These are phyloP conservation scores for Folsomia candida DNA, from an alignment of 2,888 invertebrate genomes.

Conservation along the genomic window DNA sequence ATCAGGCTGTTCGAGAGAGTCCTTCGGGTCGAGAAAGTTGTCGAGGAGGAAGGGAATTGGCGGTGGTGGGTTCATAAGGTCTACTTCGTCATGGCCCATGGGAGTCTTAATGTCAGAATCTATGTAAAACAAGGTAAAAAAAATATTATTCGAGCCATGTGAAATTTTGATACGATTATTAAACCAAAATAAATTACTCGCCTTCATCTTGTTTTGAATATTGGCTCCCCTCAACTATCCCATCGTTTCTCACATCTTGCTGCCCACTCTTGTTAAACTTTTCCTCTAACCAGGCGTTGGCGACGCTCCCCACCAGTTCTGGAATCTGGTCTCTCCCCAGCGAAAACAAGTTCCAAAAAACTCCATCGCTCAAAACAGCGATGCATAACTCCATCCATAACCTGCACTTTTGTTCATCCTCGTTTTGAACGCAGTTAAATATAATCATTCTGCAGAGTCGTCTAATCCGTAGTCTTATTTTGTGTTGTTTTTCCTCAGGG, in stretches of 20 bases:
- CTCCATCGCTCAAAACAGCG: constrained; percentile 47
- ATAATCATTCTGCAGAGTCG: constrained; percentile 37
- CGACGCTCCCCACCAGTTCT: too few relatives aligned
- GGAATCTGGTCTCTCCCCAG: constrained; percentile 44
- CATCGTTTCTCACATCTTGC: too few relatives aligned
- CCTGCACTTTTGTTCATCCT: constrained; percentile 43
- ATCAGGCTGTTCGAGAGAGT: constrained; percentile 45
- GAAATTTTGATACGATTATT: too few relatives aligned
- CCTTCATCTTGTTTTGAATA: too few relatives aligned
- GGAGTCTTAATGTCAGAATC: too few relatives aligned
- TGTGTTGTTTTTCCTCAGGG: constrained; percentile 13
- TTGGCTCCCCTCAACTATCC: too few relatives aligned
- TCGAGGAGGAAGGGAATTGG: constrained; percentile 41
- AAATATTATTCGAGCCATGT: too few relatives aligned
- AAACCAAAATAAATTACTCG: too few relatives aligned
- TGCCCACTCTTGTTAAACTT: too few relatives aligned
- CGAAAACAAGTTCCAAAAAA: constrained; percentile 46
- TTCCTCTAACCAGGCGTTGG: too few relatives aligned
- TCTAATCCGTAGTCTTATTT: constrained; percentile 31
- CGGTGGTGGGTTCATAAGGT: not conserved
- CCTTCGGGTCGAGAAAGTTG: constrained; percentile 42
- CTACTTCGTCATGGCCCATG: not conserved
- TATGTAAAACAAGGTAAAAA: too few relatives aligned
- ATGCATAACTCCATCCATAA: constrained; percentile 48
- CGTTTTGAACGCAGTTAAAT: constrained; percentile 22